Evolutionary conservation across 2,888 invertebrate species (phyloP).

Genomic region (Lymantria monacha): DNA sequence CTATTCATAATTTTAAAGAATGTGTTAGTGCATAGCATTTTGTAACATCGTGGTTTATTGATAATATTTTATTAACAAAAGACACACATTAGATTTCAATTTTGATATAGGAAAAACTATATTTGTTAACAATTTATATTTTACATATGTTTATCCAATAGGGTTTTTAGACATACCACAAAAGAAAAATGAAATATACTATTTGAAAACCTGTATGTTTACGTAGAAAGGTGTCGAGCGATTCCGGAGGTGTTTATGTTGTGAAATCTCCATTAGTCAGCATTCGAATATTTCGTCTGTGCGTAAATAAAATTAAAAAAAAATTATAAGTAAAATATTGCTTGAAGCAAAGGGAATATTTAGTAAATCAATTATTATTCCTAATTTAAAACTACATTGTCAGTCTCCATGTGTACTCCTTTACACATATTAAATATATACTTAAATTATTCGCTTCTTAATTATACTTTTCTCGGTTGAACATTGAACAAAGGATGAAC

Average conservation of each 20-base stretch:
- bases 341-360: not conserved
- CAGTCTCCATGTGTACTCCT: too few relatives aligned
- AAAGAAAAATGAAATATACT: constrained; percentile 19
- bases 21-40: too few relatives aligned
- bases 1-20: too few relatives aligned
- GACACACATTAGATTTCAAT: too few relatives aligned
- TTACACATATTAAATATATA: too few relatives aligned
- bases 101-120: too few relatives aligned
- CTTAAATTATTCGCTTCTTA: not conserved
- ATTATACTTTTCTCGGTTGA: not conserved
- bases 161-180: constrained; percentile 10
- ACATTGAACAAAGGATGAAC: not conserved
- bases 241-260: constrained; percentile 56
- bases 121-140: too few relatives aligned
- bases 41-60: too few relatives aligned
- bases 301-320: constrained; percentile 54
- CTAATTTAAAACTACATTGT: too few relatives aligned
- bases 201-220: constrained; percentile 52
- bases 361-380: too few relatives aligned
- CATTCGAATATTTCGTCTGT: constrained; percentile 75
- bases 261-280: constrained; percentile 58
- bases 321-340: constrained; percentile 9
- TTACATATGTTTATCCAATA: too few relatives aligned
- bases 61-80: too few relatives aligned
- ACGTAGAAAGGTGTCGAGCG: constrained; percentile 46